Evolutionary conservation across 2,113 vertebrate species (phyloP), one percentile per base, ranked within the genome.

Genomic region (Lamprotornis superbus): DNA sequence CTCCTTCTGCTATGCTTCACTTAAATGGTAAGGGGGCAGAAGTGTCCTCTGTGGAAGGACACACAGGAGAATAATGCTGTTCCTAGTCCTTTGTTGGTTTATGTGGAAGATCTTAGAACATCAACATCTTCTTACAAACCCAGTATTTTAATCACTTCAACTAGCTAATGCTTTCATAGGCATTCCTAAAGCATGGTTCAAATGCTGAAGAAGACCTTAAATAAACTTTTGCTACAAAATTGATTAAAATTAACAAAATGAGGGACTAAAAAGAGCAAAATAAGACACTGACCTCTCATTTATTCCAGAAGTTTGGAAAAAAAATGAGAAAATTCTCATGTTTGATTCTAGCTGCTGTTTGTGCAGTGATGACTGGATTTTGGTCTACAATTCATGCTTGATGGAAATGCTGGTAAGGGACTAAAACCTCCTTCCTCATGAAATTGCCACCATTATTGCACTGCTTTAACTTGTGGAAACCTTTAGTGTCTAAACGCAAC

Each of bases 291-390:
- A 64, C 13, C 25, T 91, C n/a, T 30, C 23, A 24, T 70, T 78
- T 81, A 42, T 68, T 75, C 47, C 28, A 63, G 17, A 35, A 79
- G 30, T 42, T 75, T 80, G 24, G 19, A 10, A 17, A 33, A 85
- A 81, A 81, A 75, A 7, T n/a, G 39, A 81, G n/a, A 70, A 49
- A 67, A 59, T 24, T 3, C 31, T 77, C 7, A 13, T 0, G 0
- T 49, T 80, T 44, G 31, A 50, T 68, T 74, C 39, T 83, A 52
- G 23, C 49, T 60, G 65, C 27, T 42, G 31, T 49, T 67, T 64
- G 40, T 40, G 27, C 24, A 59, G 44, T 5, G 15, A 23, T 87
- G 33, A 39, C 39, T 74, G 31, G 46, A 39, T 49, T 37, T 60
- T 59, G 49, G n/a, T 25, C n/a, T 35, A n/a, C 8, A 6, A 46